Evolutionary conservation across 2,113 vertebrate genomes (phyloP), one percentile per base, ranked within the genome.

Genomic region (Aramus guarauna): DNA sequence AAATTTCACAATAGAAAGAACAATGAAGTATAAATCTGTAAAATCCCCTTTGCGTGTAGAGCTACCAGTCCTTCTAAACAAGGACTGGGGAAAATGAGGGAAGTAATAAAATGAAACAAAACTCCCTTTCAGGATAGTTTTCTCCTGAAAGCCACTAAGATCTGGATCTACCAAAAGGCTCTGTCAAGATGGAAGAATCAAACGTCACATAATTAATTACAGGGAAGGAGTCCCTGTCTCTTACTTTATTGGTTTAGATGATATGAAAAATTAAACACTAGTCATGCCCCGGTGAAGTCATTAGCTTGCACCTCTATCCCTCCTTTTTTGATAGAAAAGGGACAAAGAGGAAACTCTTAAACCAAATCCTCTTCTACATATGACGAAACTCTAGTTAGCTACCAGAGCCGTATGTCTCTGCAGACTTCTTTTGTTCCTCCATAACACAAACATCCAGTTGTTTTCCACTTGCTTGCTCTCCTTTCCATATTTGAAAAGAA

Each of bases 391-490:
- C n/a, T 34, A 7, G 53, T 9, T 67, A 37, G 18, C 67, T 66
- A 32, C 15, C 53, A 71, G 16, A 39, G 19, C n/a, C 32, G 12
- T 15, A 62, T 3, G 22, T 5, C 12, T 73, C 55, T 56, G 67
- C n/a, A 58, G 59, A 19, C 17, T 22, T 19, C 4, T 24, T 11
- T 56, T 9, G 3, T 0, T 2, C 22, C 24, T n/a, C 32, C 9
- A 1, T 12, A 47, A 64, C 67, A 36, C 22, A 69, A 53, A 36
- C 5, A 50, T 7, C 9, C 15, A n/a, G 26, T 5, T 48, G 22
- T 84, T 87, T 77, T 64, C 36, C 30, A 27, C 50, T 66, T 24
- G 23, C 39, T 69, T 34, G 7, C 7, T 78, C 18, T 27, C 8
- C 26, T 67, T 76, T 37, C 60, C 23, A 4, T 30, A 47, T 23